phyloP scores from a whole-genome alignment of 2,113 vertebrate species.

The Tenebrosternarchus preto region DNA sequence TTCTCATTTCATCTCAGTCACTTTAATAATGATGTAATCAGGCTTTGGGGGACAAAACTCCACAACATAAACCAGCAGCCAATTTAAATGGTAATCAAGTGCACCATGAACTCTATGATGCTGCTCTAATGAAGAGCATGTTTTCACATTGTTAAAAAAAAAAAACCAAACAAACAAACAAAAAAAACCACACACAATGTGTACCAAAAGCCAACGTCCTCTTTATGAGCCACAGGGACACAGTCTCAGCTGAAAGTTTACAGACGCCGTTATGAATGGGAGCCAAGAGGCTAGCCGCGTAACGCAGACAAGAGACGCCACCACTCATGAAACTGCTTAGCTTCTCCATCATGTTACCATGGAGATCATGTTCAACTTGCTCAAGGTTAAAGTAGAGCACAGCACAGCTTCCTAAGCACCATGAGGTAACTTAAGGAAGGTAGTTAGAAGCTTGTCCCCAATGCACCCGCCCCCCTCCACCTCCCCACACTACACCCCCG shows the following conservation, averaged over 20 bases:
- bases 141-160: background rate
- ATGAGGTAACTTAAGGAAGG: background rate
- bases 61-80: conserved; percentile 42
- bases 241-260: conserved; percentile 27
- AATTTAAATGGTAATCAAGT: conserved; percentile 55
- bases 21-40: conserved; percentile 58
- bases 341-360: conserved; percentile 44
- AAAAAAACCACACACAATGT: background rate
- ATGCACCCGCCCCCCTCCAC: background rate
- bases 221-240: conserved; percentile 13
- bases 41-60: conserved; percentile 52
- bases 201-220: too few species aligned
- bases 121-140: conserved; percentile 58
- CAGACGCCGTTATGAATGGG: conserved; percentile 1
- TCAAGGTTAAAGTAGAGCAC: conserved; percentile 68
- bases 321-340: background rate
- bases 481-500: too few species aligned
- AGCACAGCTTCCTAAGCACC: background rate
- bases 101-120: conserved; percentile 58
- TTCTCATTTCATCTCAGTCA: conserved; percentile 52
- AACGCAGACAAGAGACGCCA: background rate
- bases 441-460: background rate
- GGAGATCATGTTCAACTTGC: conserved; percentile 67
- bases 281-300: background rate
- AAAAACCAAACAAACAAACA: conserved; percentile 35